Evolutionary conservation across 2,113 vertebrate genomes (phyloP).

Genomic region (Aegithalos caudatus): DNA sequence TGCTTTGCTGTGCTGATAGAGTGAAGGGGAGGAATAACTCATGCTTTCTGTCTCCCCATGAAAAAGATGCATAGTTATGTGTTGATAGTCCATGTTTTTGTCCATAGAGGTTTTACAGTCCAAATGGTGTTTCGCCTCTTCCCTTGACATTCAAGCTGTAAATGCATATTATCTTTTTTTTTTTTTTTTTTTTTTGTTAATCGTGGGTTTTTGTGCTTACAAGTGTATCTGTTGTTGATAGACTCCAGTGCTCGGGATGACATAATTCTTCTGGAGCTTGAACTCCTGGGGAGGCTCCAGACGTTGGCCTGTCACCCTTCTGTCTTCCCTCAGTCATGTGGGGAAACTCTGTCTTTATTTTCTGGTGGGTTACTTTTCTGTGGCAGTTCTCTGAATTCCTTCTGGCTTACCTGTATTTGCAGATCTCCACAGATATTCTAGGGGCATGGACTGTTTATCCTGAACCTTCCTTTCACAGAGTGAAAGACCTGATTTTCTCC

Average conservation of each 20-base stretch:
- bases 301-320: neutral
- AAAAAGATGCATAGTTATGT: neutral
- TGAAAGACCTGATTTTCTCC: neutral
- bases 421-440: neutral
- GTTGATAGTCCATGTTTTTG: neutral
- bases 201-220: accelerated
- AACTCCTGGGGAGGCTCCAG: neutral
- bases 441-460: neutral
- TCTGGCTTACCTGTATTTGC: neutral
- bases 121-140: neutral
- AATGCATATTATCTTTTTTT: neutral
- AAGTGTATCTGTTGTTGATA: neutral
- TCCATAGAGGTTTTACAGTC: neutral
- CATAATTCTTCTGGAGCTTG: neutral
- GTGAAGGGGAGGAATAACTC: neutral
- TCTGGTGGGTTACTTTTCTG: neutral
- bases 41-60: neutral
- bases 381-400: neutral
- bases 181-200: neutral
- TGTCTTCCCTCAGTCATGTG: neutral
- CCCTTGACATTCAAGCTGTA: neutral
- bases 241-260: neutral
- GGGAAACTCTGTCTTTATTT: neutral
- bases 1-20: neutral
- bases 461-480: neutral